A percentile compares a stretch with the other conserved stretches of the same genome.
Conservation (phyloP, 2,113 vertebrate genomes). For the Clarias magur region DNA sequence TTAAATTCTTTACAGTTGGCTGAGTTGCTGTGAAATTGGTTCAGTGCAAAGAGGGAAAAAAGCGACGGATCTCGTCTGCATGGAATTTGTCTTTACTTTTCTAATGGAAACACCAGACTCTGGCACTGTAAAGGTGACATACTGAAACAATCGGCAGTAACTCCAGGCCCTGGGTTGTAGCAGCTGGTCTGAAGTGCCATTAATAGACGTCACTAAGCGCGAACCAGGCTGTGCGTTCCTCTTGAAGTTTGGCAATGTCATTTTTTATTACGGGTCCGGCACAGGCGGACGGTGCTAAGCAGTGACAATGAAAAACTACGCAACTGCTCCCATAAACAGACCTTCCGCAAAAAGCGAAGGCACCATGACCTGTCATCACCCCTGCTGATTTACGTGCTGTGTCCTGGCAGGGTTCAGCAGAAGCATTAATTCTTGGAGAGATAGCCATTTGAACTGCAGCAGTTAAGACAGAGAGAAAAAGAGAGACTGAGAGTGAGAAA, state of each 20-base stretch:
- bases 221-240: slow-evolving; percentile 14
- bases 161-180: slow-evolving; percentile 4
- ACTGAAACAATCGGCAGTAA: slow-evolving; percentile 47
- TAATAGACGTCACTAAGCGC: slow-evolving; percentile 27
- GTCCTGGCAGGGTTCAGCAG: slow-evolving; percentile 65
- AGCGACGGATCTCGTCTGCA: not conserved
- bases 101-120: slow-evolving; percentile 37
- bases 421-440: slow-evolving; percentile 68
- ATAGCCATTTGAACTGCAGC: slow-evolving; percentile 58
- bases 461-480: slow-evolving; percentile 41
- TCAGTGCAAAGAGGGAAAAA: not conserved
- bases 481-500: slow-evolving; percentile 1
- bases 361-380: slow-evolving; percentile 69
- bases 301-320: slow-evolving; percentile 36
- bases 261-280: slow-evolving; percentile 45
- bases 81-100: slow-evolving; percentile 16
- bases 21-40: slow-evolving; percentile 16
- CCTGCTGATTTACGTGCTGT: slow-evolving; percentile 71
- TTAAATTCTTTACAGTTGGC: not conserved
- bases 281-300: slow-evolving; percentile 9
- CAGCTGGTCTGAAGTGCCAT: slow-evolving; percentile 31
- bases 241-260: slow-evolving; percentile 32
- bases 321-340: slow-evolving; percentile 64
- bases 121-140: slow-evolving; percentile 40
- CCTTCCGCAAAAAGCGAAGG: slow-evolving; percentile 61